Base-by-base conservation (phyloP, 2,888 invertebrate genomes). In the Parascotia fuliginaria region DNA sequence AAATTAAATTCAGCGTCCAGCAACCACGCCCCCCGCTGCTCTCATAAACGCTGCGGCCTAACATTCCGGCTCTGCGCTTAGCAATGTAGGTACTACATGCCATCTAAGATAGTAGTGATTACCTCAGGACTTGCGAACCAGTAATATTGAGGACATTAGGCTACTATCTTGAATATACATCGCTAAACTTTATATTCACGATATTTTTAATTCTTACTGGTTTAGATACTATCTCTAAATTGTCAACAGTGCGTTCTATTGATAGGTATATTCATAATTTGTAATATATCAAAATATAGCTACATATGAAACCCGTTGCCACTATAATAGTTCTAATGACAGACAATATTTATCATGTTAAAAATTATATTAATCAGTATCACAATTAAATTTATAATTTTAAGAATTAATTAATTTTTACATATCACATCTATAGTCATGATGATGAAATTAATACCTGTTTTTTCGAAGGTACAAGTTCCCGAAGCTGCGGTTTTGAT, bases 71-170 rank as follows among this genome's bases (percentile, higher is more conserved):
- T 42, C 52, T 43, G 55, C 55, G 53, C 62, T 64, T 49, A 55
- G 44, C 52, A 60, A 62, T 61, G 56, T 57, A n/a, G n/a, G n/a
- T n/a, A n/a, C n/a, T n/a, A 55, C 64, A 67, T 71, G 65, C 70
- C 69, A 70, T 73, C 69, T 73, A 63, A 77, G 70, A 77, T 72
- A 53, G 54, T 55, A 60, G 65, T 72, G 78, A 80, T 79, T 77
- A 75, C 73, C 65, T 55, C 63, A 68, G 49, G 55, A 61, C 62
- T 64, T 64, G 65, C 62, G 67, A 75, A 78, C 73, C 63, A 67
- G 73, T 78, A 66, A 73, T 69, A 75, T 73, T 67, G 68, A 75
- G 76, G 73, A 74, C 75, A 75, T 68, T 69, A 73, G 70, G 68
- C 65, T 70, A 70, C 62, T 64, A 70, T 65, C 66, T 63, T 49